Conservation (phyloP, 2,113 vertebrate genomes). For the Burhinus oedicnemus region DNA sequence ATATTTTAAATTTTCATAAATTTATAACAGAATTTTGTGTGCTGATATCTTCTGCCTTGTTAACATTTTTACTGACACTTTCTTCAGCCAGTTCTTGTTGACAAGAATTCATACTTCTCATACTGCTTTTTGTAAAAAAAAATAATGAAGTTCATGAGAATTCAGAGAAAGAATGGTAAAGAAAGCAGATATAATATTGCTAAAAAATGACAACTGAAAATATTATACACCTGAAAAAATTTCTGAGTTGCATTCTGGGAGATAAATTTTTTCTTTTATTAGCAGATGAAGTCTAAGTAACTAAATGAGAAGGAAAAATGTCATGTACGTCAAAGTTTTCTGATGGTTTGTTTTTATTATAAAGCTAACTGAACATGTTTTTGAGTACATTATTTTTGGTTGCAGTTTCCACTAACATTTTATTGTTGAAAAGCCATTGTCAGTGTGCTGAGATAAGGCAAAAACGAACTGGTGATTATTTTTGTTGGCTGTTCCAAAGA, state of each 20-base stretch:
- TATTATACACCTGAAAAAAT: neutral
- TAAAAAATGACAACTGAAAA: neutral
- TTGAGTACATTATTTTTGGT: neutral
- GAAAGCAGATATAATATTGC: rapidly evolving
- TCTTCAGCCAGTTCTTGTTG: neutral
- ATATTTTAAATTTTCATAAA: neutral
- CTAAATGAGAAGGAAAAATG: neutral
- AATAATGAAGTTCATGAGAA: neutral
- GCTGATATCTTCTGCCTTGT: neutral
- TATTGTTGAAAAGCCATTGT: conserved; percentile 32
- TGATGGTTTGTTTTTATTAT: neutral
- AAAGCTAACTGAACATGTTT: neutral
- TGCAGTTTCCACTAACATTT: neutral
- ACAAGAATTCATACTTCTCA: neutral
- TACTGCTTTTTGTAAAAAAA: neutral
- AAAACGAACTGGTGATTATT: neutral
- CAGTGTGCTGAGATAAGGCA: neutral
- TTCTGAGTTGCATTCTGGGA: neutral
- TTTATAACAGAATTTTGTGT: neutral
- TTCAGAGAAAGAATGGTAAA: neutral
- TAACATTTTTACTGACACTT: neutral
- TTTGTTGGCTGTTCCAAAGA: neutral
- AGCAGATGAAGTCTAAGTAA: neutral
- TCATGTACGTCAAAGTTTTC: neutral
- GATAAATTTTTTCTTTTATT: neutral